Evolutionary conservation across 2,888 invertebrate genomes (phyloP).

Genomic region (Ypsolopha sequella): DNA sequence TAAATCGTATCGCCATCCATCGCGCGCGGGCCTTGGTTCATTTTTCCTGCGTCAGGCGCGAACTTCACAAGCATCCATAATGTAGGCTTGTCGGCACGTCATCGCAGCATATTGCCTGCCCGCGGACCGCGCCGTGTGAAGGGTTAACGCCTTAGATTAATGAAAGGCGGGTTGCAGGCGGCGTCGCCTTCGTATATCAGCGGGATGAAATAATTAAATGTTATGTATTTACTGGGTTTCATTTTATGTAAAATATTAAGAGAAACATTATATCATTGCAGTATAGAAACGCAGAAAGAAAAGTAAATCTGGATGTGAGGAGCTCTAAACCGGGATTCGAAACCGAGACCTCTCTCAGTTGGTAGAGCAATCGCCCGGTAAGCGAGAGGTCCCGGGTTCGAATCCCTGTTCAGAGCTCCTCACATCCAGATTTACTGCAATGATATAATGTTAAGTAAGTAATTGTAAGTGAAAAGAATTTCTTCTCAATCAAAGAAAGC

Average conservation of each 20-base stretch:
- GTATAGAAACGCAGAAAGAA: too few species aligned
- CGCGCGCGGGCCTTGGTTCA: conserved; percentile 49
- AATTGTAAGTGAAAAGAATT: too few species aligned
- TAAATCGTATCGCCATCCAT: conserved; percentile 32
- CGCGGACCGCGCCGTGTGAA: conserved; percentile 23
- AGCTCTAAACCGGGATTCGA: too few species aligned
- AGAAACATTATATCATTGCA: too few species aligned
- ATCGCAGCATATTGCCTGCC: conserved; percentile 51
- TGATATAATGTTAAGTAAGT: too few species aligned
- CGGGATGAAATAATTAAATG: not conserved
- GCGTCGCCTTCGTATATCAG: conserved; percentile 1
- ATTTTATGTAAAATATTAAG: not conserved
- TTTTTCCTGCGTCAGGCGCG: conserved; percentile 65
- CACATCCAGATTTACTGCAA: too few species aligned
- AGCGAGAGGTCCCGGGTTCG: too few species aligned
- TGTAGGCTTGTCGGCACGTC: conserved; percentile 65
- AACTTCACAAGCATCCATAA: conserved; percentile 63
- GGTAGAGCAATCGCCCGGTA: too few species aligned
- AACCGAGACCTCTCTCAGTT: too few species aligned
- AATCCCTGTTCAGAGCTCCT: too few species aligned
- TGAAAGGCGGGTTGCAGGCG: conserved; percentile 21
- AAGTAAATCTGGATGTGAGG: too few species aligned
- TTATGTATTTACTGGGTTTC: not conserved
- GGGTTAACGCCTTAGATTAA: conserved; percentile 48
- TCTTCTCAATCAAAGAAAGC: too few species aligned